Percentiles rank a stretch among this genome's conserved stretches.
Conservation (phyloP, 92 coral and sea anemone genomes). For the Porites evermanni region DNA sequence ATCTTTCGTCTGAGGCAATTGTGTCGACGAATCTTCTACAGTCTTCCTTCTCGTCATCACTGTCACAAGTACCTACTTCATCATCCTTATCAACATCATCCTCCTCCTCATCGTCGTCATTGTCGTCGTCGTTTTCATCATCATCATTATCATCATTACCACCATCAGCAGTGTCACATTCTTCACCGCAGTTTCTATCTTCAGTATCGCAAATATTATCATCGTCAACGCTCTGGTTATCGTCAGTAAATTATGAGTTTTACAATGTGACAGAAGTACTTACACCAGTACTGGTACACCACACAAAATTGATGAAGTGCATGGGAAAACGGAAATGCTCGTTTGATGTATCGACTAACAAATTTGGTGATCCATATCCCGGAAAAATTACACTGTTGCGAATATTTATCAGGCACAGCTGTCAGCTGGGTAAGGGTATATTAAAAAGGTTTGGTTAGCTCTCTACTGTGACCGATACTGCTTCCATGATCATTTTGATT, state of each 20-base stretch:
- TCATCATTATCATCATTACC: neutral
- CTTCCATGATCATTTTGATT: neutral
- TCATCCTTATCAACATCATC: neutral
- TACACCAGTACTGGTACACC: neutral
- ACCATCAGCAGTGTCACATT: neutral
- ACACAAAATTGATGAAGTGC: neutral
- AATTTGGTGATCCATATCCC: slow-evolving; percentile 58
- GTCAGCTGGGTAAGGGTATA: slow-evolving; percentile 61
- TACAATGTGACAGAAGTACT: slow-evolving; percentile 6
- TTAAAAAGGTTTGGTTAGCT: neutral
- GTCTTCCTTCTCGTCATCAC: neutral
- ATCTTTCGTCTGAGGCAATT: neutral
- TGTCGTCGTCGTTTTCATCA: neutral
- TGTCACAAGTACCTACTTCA: neutral
- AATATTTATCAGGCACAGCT: slow-evolving; percentile 44
- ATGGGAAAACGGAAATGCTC: slow-evolving; percentile 34
- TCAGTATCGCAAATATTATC: neutral
- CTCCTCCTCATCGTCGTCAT: neutral
- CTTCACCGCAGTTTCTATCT: neutral
- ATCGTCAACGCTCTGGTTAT: neutral
- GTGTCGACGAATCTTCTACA: neutral
- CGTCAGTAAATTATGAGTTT: slow-evolving; percentile 2
- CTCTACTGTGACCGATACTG: neutral
- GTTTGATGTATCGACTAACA: slow-evolving; percentile 28
- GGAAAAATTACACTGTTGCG: slow-evolving; percentile 39